Conservation (phyloP, 2,113 vertebrate species). For the Oreotrochilus melanogaster region DNA sequence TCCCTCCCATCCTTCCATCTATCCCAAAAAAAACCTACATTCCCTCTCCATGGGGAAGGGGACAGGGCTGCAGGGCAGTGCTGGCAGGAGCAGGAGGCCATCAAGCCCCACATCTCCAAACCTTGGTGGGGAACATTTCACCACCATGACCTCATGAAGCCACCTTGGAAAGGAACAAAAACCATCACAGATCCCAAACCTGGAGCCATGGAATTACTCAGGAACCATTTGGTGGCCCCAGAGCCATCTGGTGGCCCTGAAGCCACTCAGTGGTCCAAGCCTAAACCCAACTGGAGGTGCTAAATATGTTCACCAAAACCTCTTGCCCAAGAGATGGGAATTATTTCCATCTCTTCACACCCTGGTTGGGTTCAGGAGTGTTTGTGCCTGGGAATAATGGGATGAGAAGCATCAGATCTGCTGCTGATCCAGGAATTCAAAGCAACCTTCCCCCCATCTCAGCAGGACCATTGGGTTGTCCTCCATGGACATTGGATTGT, state of each 20-base stretch:
- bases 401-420: neutral
- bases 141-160: accelerated
- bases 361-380: neutral
- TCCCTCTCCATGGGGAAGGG: neutral
- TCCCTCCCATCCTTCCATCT: neutral
- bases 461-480: neutral
- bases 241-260: no score
- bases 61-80: neutral
- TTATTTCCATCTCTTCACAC: neutral
- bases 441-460: neutral
- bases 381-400: neutral
- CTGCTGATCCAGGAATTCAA: neutral
- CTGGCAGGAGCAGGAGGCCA: neutral
- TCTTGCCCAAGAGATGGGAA: neutral
- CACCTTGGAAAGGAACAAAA: neutral
- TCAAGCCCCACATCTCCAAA: neutral
- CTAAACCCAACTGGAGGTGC: neutral
- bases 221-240: no score
- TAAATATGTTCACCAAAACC: neutral
- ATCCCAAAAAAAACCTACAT: accelerated
- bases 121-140: neutral
- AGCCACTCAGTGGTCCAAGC: neutral
- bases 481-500: neutral
- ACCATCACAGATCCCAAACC: neutral
- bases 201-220: neutral